Percentiles rank a stretch among this genome's conserved stretches.
phyloP scores from a whole-genome alignment of 2,888 invertebrate species.

The Azorinus chamasolen region DNA sequence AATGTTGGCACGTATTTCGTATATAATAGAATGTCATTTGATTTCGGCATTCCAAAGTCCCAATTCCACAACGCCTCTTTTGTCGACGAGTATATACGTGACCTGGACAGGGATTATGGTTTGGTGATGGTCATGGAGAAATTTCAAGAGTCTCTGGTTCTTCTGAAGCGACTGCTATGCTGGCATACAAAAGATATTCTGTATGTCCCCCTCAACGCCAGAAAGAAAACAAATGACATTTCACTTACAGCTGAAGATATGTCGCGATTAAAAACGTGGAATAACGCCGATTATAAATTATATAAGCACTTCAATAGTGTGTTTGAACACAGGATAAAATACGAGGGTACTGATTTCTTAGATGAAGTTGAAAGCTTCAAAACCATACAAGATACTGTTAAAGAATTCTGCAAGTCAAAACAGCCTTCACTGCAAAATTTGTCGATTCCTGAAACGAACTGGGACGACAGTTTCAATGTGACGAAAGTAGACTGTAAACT shows the following conservation, averaged over 20 bases:
- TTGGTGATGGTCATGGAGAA: constrained; percentile 81
- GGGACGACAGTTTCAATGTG: constrained; percentile 51
- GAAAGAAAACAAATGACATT: constrained; percentile 35
- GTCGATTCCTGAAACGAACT: constrained; percentile 35
- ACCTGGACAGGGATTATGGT: constrained; percentile 74
- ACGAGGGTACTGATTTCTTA: constrained; percentile 57
- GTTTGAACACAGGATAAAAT: constrained; percentile 66
- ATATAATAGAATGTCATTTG: constrained; percentile 66
- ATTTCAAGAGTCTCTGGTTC: constrained; percentile 82
- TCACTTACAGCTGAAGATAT: constrained; percentile 57
- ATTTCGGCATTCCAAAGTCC: constrained; percentile 58
- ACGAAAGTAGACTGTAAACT: constrained; percentile 44
- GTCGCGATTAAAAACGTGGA: constrained; percentile 66
- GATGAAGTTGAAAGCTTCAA: constrained; percentile 68
- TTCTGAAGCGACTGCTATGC: constrained; percentile 78
- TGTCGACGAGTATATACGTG: constrained; percentile 62
- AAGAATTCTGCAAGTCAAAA: constrained; percentile 37
- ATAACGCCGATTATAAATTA: constrained; percentile 76
- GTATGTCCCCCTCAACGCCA: constrained; percentile 72
- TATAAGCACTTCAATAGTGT: constrained; percentile 75
- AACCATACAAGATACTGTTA: constrained; percentile 44
- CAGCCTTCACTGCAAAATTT: neutral
- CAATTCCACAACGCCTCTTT: constrained; percentile 42
- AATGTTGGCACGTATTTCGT: constrained; percentile 34
- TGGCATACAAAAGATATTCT: constrained; percentile 82